phyloP scores from a whole-genome alignment of 1,140 invertebrate species.

The Nephila pilipes region DNA sequence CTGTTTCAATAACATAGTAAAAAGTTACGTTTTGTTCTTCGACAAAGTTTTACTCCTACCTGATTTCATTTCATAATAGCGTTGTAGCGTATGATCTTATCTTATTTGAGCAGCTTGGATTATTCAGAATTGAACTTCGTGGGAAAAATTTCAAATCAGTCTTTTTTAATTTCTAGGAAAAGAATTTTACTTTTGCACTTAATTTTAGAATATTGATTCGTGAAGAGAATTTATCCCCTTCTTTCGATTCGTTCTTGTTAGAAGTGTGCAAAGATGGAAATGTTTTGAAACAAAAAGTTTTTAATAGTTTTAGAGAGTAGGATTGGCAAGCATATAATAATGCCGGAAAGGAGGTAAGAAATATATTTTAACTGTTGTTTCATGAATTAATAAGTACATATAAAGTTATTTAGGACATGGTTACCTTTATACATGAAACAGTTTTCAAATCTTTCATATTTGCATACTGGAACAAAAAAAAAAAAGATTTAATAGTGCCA shows the following conservation, averaged over 20 bases:
- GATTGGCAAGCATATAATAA: background rate
- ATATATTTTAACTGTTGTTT: background rate
- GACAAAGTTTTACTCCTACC: background rate
- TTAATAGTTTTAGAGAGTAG: background rate
- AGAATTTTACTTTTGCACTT: background rate
- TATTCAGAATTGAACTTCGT: slow-evolving; percentile 11
- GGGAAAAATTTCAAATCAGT: background rate
- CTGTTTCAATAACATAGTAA: slow-evolving; percentile 31
- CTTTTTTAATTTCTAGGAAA: background rate
- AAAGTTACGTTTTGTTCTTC: slow-evolving; percentile 23
- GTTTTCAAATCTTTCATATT: background rate
- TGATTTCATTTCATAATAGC: slow-evolving; percentile 38
- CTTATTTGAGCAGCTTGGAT: slow-evolving; percentile 41
- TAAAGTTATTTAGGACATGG: no score
- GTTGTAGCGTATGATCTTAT: slow-evolving; percentile 16
- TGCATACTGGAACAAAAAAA: background rate
- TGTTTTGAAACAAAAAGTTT: background rate
- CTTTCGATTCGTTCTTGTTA: background rate
- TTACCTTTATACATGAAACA: no score
- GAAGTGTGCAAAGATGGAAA: slow-evolving; percentile 11
- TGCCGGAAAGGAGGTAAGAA: background rate
- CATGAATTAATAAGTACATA: no score
- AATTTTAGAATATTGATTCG: background rate
- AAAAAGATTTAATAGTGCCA: slow-evolving; percentile 8
- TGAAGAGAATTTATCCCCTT: background rate